Evolutionary conservation across 1,140 invertebrate genomes (phyloP).

Genomic region (Conopomorpha cramerella): DNA sequence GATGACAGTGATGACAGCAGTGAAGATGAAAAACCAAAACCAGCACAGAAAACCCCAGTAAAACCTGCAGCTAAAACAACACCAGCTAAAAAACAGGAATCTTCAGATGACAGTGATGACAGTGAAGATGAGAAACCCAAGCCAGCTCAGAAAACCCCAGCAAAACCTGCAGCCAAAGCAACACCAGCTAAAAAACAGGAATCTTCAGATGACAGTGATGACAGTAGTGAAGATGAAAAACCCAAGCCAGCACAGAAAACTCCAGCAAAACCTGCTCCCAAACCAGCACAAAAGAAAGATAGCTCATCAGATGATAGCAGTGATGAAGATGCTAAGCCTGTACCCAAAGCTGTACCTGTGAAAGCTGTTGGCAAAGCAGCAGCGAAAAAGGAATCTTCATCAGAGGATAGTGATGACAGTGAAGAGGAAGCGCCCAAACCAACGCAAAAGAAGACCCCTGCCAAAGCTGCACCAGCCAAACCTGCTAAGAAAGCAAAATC

Average conservation of each 20-base stretch:
- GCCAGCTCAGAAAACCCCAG: background rate
- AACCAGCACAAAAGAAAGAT: slow-evolving; percentile 9
- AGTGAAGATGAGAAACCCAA: slow-evolving; percentile 15
- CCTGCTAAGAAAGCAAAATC: slow-evolving; percentile 5
- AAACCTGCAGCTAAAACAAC: slow-evolving; percentile 7
- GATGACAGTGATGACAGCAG: slow-evolving; percentile 8
- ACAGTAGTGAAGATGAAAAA: slow-evolving; percentile 9
- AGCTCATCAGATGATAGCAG: slow-evolving; percentile 21
- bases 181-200: slow-evolving; percentile 14
- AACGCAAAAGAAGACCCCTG: background rate
- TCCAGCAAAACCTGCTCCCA: slow-evolving; percentile 6
- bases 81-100: slow-evolving; percentile 9
- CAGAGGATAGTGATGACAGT: background rate
- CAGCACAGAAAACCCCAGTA: slow-evolving; percentile 4
- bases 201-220: slow-evolving; percentile 10
- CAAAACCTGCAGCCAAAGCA: slow-evolving; percentile 10
- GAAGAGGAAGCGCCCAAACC: background rate
- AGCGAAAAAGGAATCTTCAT: background rate
- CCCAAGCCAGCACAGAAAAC: slow-evolving; percentile 6
- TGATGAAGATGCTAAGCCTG: slow-evolving; percentile 14
- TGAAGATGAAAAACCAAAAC: slow-evolving; percentile 9
- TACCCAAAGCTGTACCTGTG: slow-evolving; percentile 2
- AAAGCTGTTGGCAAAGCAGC: slow-evolving; percentile 4
- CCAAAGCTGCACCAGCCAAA: slow-evolving; percentile 4
- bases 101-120: slow-evolving; percentile 20